These are phyloP conservation scores for Galleria mellonella DNA, from an alignment of 1,140 invertebrate genomes.

Conservation along the genomic window DNA sequence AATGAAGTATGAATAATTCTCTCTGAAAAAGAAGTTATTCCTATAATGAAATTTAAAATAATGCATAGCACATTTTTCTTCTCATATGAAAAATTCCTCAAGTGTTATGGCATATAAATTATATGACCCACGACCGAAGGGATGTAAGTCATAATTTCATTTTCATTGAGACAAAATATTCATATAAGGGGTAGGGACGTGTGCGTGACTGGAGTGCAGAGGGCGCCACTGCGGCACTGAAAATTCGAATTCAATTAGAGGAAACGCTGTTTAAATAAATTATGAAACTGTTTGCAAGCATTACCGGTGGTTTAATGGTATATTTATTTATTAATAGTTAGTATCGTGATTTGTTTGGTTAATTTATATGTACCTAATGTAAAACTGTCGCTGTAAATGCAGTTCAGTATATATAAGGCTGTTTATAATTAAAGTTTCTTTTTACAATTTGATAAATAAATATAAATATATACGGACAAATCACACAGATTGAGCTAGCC, in stretches of 20 bases:
- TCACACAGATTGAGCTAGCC: too few species aligned
- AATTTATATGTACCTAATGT: too few species aligned
- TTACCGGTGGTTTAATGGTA: too few species aligned
- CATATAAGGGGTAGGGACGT: slow-evolving; percentile 46
- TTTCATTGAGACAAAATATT: slow-evolving; percentile 72
- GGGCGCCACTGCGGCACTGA: slow-evolving; percentile 37
- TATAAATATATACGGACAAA: too few species aligned
- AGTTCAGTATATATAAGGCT: too few species aligned
- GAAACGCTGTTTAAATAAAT: slow-evolving; percentile 10
- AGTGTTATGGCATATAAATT: slow-evolving; percentile 45
- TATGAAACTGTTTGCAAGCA: background rate
- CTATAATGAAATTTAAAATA: slow-evolving; percentile 29
- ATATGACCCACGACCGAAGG: slow-evolving; percentile 34
- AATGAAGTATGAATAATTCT: too few species aligned
- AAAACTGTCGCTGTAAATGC: too few species aligned
- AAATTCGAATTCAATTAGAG: slow-evolving; percentile 49
- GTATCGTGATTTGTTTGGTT: too few species aligned
- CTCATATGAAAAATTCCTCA: slow-evolving; percentile 46
- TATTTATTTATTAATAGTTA: too few species aligned
- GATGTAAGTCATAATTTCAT: slow-evolving; percentile 54
- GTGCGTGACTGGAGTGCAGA: slow-evolving; percentile 34
- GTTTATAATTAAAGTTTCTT: too few species aligned
- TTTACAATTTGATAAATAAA: too few species aligned
- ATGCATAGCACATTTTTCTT: slow-evolving; percentile 29
- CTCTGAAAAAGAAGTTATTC: background rate